Base-by-base conservation (phyloP, 2,797 vertebrate genomes). In the Knipowitschia caucasica region DNA sequence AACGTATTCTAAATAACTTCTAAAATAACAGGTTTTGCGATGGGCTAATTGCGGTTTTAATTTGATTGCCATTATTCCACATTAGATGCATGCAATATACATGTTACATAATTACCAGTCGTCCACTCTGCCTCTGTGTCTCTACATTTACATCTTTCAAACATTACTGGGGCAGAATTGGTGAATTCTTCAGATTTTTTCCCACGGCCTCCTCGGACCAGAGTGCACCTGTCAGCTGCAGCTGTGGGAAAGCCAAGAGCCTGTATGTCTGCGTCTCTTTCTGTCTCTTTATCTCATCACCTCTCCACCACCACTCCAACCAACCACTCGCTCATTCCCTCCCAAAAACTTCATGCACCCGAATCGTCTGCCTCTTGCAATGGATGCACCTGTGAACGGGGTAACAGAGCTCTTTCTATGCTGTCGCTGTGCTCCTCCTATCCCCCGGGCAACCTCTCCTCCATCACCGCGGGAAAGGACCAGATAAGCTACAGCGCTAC, bases 151-250 rank as follows among this genome's bases (percentile, higher is more conserved):
- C n/a, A n/a, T n/a, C n/a, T n/a, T n/a, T n/a, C n/a, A n/a, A n/a
- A n/a, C n/a, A n/a, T n/a, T 5, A 15, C 45, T 31, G 17, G 17
- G 12, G 45, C 27, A 47, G 45, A 47, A 47, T 47, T 18, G 31
- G 9, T 47, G 26, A 31, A 31, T 47, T 30, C 45, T 47, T 47
- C 45, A 7, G 38, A 59, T 17, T 24, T 25, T 45, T 7, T 45
- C 24, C 33, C 31, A 43, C 31, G 53, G 10, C 27, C 45, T 20
- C 26, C 17, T 17, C 30, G 42, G 15, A 14, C 20, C 45, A 50
- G 24, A 50, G 47, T 35, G 71, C 85, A 87, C 83, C 85, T 87
- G 85, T 86, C 85, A 86, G 85, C 85, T 86, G 84, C 82, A 75
- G 74, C 77, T 77, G 47, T 75, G 72, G 78, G 78, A 81, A 73